Evolutionary conservation across 37 sponge, comb jelly and placozoan species (phyloP), one percentile per base, ranked within the genome.

Genomic region (Ephydatia muelleri): DNA sequence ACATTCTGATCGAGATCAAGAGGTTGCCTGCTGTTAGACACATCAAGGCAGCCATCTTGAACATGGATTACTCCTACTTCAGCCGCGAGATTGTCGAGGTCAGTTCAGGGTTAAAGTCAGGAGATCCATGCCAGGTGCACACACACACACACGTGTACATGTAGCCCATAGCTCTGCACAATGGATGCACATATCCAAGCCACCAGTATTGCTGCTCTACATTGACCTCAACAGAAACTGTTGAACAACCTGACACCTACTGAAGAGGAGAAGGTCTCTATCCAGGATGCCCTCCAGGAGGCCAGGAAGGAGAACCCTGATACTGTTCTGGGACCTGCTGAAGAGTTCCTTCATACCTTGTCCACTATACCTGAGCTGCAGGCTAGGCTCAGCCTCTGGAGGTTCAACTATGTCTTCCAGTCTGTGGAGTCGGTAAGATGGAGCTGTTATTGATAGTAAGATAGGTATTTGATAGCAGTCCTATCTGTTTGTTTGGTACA

Each of bases 31-130:
- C 92, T 5, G 87, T 90, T 39, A 39, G 91, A 30, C 95, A 94
- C 79, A 92, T 97, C 85, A 94, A 94, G 89, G 30, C 93, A 47
- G 95, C 95, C 68, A 92, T 97, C 4, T 72, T 97, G 27, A 91
- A 77, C 89, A 97, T 97, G 97, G 94, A 97, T 90, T 37, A 87
- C 77, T 77, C 91, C 26, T 87, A 85, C 86, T 91, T 97, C 84
- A 92, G 72, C 78, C 87, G 84, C 65, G 97, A 97, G 79, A 88
- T 93, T 29, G 88, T 97, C 3, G 91, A 90, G 57, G 94, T 94
- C 73, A 67, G 65, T 70, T 32, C 6, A 30, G 68, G 67, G 9
- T 5, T 76, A n/a, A 23, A 0, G 75, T 35, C 1, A 57, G 43
- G 43, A 43, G 43, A 9, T 3, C 6, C 6, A 3, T 43, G 6